Conservation (phyloP, 2,888 invertebrate genomes). For the Pristionchus arcanus region DNA sequence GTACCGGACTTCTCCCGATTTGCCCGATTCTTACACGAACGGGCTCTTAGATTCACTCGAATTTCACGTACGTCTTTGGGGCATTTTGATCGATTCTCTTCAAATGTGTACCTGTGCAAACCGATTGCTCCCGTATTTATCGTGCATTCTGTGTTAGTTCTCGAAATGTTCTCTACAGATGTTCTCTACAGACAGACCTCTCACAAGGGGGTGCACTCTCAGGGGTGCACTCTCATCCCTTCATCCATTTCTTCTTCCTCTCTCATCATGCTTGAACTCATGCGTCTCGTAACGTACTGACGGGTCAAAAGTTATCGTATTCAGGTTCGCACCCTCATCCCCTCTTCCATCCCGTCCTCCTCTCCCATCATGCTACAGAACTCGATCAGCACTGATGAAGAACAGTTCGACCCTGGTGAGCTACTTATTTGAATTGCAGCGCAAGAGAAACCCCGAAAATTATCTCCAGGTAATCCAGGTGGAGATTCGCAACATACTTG, state of each 20-base stretch:
- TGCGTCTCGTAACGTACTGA: too few species aligned
- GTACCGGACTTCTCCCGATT: too few species aligned
- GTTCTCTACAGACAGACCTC: too few species aligned
- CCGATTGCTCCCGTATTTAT: too few species aligned
- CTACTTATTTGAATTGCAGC: neutral
- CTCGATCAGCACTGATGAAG: slow-evolving; percentile 66
- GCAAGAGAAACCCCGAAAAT: neutral
- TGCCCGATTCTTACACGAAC: too few species aligned
- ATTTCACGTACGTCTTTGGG: neutral
- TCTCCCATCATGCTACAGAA: slow-evolving; percentile 60
- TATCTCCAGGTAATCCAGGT: too few species aligned
- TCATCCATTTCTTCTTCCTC: neutral
- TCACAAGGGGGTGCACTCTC: too few species aligned
- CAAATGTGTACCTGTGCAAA: too few species aligned
- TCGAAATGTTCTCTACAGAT: too few species aligned
- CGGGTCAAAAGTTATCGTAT: too few species aligned
- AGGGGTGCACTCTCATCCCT: neutral
- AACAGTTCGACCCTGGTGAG: slow-evolving; percentile 73
- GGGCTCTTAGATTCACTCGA: neutral
- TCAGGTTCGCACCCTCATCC: slow-evolving; percentile 69
- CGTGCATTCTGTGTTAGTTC: too few species aligned
- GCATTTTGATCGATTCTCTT: neutral
- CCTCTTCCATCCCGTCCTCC: slow-evolving; percentile 68
- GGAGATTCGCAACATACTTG: too few species aligned
- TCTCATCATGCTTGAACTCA: neutral